Percentiles rank a stretch among this genome's conserved stretches.
Conservation (phyloP, 2,888 invertebrate genomes). For the Sericinus montela region DNA sequence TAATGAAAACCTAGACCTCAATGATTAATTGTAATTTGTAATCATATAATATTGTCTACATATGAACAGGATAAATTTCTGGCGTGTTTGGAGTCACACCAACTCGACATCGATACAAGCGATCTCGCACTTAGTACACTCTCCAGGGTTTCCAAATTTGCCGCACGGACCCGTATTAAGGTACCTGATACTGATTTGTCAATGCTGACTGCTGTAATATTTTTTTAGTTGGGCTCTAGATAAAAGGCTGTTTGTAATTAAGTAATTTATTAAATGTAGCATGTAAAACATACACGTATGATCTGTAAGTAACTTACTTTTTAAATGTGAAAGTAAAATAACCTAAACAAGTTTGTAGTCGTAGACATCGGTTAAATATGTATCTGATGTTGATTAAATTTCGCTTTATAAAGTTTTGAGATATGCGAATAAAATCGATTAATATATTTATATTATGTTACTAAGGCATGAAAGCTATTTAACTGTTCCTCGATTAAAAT, state of each 20-base stretch:
- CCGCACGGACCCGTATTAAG: constrained; percentile 89
- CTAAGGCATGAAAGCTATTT: constrained; percentile 61
- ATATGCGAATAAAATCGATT: constrained; percentile 18
- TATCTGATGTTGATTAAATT: not conserved
- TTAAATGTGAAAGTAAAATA: constrained; percentile 22
- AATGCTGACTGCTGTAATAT: not conserved
- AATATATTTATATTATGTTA: constrained; percentile 39
- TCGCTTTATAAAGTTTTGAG: constrained; percentile 5
- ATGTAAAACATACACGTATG: constrained; percentile 19
- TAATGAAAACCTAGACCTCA: no score
- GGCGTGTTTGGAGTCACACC: constrained; percentile 87
- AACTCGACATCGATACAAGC: constrained; percentile 92
- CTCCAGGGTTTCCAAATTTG: constrained; percentile 94
- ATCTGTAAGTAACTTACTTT: constrained; percentile 48
- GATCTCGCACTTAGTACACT: constrained; percentile 92
- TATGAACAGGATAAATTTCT: constrained; percentile 86
- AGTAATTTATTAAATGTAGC: constrained; percentile 7
- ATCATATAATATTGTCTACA: not conserved
- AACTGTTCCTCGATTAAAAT: constrained; percentile 22
- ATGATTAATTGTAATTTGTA: no score
- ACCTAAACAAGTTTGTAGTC: not conserved
- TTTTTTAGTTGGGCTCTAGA: not conserved
- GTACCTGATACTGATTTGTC: constrained; percentile 39
- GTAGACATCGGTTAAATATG: no score
- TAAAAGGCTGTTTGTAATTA: not conserved